These are phyloP conservation scores for Aphidius colemani DNA, from an alignment of 2,888 invertebrate genomes.

Conservation along the genomic window DNA sequence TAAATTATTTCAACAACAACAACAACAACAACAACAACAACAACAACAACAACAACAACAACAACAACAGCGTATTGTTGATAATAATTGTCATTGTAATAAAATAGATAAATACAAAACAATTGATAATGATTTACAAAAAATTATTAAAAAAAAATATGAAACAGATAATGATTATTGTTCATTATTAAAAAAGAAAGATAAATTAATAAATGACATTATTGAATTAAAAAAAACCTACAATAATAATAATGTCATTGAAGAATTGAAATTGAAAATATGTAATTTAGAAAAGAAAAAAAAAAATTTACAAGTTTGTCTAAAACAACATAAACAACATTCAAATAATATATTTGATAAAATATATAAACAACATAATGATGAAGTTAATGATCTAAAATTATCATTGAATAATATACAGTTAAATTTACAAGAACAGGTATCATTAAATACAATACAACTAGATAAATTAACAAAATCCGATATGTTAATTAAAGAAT, in stretches of 20 bases:
- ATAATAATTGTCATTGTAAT: constrained; percentile 34
- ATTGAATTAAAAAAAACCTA: constrained; percentile 43
- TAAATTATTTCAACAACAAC: constrained; percentile 23
- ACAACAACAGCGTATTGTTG: too few relatives aligned
- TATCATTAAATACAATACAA: constrained; percentile 63
- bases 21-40: too few relatives aligned
- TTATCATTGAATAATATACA: constrained; percentile 63
- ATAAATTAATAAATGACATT: constrained; percentile 45
- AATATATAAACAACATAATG: constrained; percentile 64
- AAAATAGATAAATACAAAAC: constrained; percentile 36
- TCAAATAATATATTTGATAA: constrained; percentile 65
- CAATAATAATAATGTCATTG: constrained; percentile 31
- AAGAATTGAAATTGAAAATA: constrained; percentile 47
- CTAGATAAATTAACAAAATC: constrained; percentile 73
- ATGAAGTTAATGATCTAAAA: constrained; percentile 64
- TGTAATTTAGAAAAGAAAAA: constrained; percentile 67
- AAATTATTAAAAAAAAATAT: constrained; percentile 38
- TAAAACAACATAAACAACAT: constrained; percentile 69
- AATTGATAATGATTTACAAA: constrained; percentile 37
- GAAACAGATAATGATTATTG: constrained; percentile 42
- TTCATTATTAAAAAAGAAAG: constrained; percentile 43
- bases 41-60: too few relatives aligned
- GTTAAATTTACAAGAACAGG: constrained; percentile 64
- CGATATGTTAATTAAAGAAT: constrained; percentile 78
- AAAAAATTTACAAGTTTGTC: constrained; percentile 66